Base-by-base conservation (phyloP, 2,888 invertebrate genomes). In the Agriopis marginaria region DNA sequence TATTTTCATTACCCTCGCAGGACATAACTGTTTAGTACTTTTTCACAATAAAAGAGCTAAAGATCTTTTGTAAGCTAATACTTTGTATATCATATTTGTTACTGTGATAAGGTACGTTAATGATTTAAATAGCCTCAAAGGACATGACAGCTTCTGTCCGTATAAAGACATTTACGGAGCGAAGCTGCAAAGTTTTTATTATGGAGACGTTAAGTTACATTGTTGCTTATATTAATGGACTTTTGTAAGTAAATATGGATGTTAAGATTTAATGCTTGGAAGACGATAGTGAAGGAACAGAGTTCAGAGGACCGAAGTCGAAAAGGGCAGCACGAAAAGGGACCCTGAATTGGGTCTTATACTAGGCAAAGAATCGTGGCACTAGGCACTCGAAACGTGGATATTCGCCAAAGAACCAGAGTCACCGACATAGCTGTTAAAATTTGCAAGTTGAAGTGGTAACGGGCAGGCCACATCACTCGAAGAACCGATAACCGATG, bases 1-100 rank as follows among this genome's bases (percentile, higher is more conserved):
- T 89, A 89, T 91, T 91, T 90, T 90, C 90, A 91, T 90, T 89
- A 87, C 88, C 77, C 79, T 79, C 81, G 47, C 78, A 80, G 83
- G 86, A 86, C 87, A 82, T 75, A 23, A 62, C 53, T 42, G 23
- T 32, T 50, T 17, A 23, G 51, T 44, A 59, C 70, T 32, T 44
- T 66, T 32, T 63, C 66, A 23, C 59, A 65, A 11, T 66, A 49
- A 59, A 40, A 23, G 55, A 12, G 3, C 23, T 11, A 8, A 3
- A n/a, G 6, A 9, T 54, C 44, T 40, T 11, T 12, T 53, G 39
- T 12, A 7, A 49, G 17, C 7, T 7, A 12, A 56, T 45, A 45
- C 44, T 23, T 23, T 58, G 58, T 56, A 17, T 17, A 10, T 7
- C 14, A 42, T 17, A 56, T 14, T 17, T 8, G 17, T 56, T 55